Base-by-base conservation (phyloP, 1,140 invertebrate genomes). In the Calephelis nemesis region DNA sequence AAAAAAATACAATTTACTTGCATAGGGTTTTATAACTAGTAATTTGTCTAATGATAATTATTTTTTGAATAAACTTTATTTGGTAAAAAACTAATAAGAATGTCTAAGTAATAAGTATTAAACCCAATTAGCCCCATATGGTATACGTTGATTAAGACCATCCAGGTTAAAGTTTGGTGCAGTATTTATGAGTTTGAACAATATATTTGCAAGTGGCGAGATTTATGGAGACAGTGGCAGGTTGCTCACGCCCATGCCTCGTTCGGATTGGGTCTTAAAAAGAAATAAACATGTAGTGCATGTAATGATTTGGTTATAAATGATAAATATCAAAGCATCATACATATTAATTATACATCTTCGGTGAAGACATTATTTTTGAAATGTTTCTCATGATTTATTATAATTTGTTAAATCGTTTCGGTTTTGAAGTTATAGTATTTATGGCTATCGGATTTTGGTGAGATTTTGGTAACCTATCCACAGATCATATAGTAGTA, bases 131-230 rank as follows among this genome's bases (percentile, higher is more conserved):
- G 42, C 42, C 60, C 66, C 62, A 69, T 71, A 73, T 71, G 70
- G 67, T 40, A 45, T 69, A 50, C 65, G 66, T 68, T 72, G 74
- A 81, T 78, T 78, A 69, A 78, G 77, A 75, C 70, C 65, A 68
- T 48, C 65, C 47, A 54, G 76, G 78, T 77, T 72, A 79, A 79
- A 78, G 75, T 76, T 72, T 76, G 74, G 72, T 74, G 62, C 65
- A 63, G 69, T 74, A 83, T 83, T 81, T 85, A 85, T 83, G 82
- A 83, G 72, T 71, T 75, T 74, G 76, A 83, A 83, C 82, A 82
- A 85, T 85, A 79, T 80, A 77, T 85, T 81, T 76, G 77, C 76
- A 81, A 80, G 76, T 78, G 65, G 68, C 69, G 74, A 78, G 79
- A 84, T 87, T 85, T 85, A 85, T 80, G 79, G 74, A 77, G 78